Conservation (phyloP, 2,113 vertebrate species). For the Cephalophus harveyi region DNA sequence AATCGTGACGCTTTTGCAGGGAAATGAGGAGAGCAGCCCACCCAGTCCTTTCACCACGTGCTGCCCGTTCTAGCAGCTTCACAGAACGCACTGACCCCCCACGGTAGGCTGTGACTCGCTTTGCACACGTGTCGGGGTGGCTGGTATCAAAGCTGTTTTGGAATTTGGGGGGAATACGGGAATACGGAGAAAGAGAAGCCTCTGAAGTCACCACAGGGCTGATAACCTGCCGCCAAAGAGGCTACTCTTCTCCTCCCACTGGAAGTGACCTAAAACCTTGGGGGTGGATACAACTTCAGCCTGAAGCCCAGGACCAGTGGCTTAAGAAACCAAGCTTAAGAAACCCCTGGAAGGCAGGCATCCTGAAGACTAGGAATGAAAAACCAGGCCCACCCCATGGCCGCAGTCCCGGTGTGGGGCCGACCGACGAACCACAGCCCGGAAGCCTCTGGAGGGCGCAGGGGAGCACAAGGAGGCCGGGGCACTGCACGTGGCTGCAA, state of each 20-base stretch:
- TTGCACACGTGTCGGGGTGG: not conserved
- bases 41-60: not conserved
- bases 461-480: not conserved
- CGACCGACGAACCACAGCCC: not conserved
- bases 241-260: not conserved
- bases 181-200: not conserved
- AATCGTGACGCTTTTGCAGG: not conserved
- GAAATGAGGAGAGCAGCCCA: not conserved
- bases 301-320: not conserved
- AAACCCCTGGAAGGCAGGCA: not conserved
- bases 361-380: not conserved
- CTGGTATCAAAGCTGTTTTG: not conserved
- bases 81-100: not conserved
- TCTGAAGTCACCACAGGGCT: not conserved
- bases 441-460: not conserved
- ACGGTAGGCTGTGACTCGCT: not conserved
- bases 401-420: not conserved
- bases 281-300: not conserved
- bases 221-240: not conserved
- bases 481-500: fast-evolving
- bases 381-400: not conserved
- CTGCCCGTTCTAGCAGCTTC: not conserved
- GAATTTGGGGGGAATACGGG: fast-evolving
- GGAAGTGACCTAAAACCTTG: not conserved
- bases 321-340: not conserved